Percentiles rank a stretch among this genome's conserved stretches.
Evolutionary conservation across 2,797 vertebrate species (phyloP).

Genomic region (Cottoperca gobio): DNA sequence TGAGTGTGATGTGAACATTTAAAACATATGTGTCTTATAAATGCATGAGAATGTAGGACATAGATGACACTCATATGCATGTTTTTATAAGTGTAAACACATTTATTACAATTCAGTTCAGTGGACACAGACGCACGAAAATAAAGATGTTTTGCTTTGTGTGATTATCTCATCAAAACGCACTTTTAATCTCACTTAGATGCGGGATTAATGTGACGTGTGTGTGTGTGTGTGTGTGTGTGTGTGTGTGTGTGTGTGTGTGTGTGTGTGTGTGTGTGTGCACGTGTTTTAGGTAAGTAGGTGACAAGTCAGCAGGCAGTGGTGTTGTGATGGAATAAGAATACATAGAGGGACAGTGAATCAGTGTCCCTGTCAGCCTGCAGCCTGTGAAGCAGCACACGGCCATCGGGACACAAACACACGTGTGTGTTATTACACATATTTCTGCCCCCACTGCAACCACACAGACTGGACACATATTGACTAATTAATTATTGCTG

Average conservation of each 20-base stretch:
- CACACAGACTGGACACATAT: not conserved
- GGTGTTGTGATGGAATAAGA: conserved; percentile 29
- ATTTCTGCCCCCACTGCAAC: not conserved
- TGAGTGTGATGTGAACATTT: not conserved
- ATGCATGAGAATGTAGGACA: not conserved
- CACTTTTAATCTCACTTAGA: conserved; percentile 18
- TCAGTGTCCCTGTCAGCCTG: conserved; percentile 14
- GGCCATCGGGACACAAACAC: conserved; percentile 11
- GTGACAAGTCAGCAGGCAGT: conserved; percentile 45
- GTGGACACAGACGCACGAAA: not conserved
- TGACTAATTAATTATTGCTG: not conserved
- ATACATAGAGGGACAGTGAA: conserved; percentile 37
- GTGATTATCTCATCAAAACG: not conserved
- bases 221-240: not conserved
- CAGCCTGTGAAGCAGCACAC: conserved; percentile 55
- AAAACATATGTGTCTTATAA: not conserved
- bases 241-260: conserved; percentile 8
- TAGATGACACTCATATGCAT: no score
- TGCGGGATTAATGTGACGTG: conserved; percentile 20
- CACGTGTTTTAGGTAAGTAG: conserved; percentile 48
- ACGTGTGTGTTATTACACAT: conserved; percentile 23
- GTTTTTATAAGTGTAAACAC: not conserved
- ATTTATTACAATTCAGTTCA: not conserved
- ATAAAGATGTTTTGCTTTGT: not conserved
- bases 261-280: conserved; percentile 21